Evolutionary conservation across 2,113 vertebrate species (phyloP).

Genomic region (Casuarius casuarius): DNA sequence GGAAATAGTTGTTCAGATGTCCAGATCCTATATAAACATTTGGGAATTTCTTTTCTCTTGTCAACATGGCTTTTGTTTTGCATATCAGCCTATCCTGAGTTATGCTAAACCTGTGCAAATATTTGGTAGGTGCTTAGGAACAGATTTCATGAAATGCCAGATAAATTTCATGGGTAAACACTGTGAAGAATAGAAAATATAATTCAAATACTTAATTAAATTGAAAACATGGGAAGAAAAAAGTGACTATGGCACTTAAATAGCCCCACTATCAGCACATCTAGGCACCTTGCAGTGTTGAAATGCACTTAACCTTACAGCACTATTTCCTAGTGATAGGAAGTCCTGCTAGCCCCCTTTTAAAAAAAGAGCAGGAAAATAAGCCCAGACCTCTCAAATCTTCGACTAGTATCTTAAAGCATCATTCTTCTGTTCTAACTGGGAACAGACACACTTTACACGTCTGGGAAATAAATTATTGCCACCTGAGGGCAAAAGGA

Average conservation of each 20-base stretch:
- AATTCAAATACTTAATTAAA: not conserved
- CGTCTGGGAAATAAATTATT: not conserved
- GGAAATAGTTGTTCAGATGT: not conserved
- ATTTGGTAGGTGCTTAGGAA: not conserved
- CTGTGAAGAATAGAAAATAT: not conserved
- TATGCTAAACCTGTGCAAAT: not conserved
- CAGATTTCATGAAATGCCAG: not conserved
- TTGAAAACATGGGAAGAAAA: not conserved
- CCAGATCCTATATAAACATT: not conserved
- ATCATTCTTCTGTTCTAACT: not conserved
- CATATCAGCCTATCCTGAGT: not conserved
- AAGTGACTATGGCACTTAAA: not conserved
- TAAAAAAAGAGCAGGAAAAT: not conserved
- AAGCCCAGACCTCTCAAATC: not conserved
- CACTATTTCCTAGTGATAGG: not conserved
- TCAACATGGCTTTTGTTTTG: not conserved
- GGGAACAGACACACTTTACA: not conserved
- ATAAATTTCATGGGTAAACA: not conserved
- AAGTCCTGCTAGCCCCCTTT: not conserved
- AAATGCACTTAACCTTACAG: not conserved
- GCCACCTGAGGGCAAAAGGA: not conserved
- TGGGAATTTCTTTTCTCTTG: not conserved
- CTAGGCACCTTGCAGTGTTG: not conserved
- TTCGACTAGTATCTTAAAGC: not conserved
- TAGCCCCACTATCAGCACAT: not conserved